These are phyloP conservation scores for Pterostichus niger DNA, from an alignment of 2,888 invertebrate genomes.

Conservation along the genomic window DNA sequence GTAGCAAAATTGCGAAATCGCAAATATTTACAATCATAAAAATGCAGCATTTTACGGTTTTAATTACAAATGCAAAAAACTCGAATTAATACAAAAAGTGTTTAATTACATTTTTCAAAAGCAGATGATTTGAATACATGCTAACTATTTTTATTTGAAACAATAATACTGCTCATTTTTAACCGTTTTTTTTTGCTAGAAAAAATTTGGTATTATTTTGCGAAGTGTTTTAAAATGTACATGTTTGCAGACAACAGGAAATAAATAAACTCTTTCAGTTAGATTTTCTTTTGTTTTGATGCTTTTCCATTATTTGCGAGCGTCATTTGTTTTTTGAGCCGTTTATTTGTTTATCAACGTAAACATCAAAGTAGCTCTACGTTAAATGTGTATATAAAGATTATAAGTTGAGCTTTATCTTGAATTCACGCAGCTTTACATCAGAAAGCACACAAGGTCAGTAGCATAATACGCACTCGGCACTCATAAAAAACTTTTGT, in stretches of 20 bases:
- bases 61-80: background rate
- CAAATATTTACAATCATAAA: background rate
- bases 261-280: conserved; percentile 13
- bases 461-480: background rate
- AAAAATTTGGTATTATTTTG: background rate
- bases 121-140: background rate
- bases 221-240: background rate
- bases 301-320: background rate
- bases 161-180: too few species aligned
- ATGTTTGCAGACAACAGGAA: background rate
- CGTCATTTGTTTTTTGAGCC: conserved; percentile 19
- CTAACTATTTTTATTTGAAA: too few species aligned
- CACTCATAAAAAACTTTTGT: background rate
- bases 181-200: background rate
- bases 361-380: conserved; percentile 12
- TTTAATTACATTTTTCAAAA: background rate
- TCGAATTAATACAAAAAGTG: background rate
- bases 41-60: background rate
- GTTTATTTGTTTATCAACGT: conserved; percentile 34
- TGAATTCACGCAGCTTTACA: conserved; percentile 6
- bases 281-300: conserved; percentile 7
- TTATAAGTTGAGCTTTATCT: conserved; percentile 4
- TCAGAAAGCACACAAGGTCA: conserved; percentile 10
- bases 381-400: background rate
- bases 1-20: background rate